phyloP scores from a whole-genome alignment of 2,888 invertebrate species.

The Ophraella communa region DNA sequence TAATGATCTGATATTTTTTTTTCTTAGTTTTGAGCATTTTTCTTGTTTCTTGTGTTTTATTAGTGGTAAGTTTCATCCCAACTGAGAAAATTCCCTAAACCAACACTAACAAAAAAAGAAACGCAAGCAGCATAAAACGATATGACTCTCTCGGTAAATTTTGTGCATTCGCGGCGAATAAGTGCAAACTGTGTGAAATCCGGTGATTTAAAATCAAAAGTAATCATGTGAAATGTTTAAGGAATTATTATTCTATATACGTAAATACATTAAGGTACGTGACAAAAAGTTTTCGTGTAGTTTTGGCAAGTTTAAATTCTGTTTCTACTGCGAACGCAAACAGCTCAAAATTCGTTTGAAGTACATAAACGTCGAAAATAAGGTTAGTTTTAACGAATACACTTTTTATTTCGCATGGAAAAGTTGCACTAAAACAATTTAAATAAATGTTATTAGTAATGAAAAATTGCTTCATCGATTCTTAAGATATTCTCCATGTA shows the following conservation, averaged over 20 bases:
- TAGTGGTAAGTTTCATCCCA: too few species aligned
- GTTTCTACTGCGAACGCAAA: not conserved
- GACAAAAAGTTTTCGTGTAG: not conserved
- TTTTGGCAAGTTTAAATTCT: not conserved
- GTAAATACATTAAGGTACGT: not conserved
- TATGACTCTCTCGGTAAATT: not conserved
- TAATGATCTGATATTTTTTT: too few species aligned
- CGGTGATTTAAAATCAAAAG: not conserved
- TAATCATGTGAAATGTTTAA: not conserved
- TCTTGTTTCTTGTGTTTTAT: too few species aligned
- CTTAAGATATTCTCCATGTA: too few species aligned
- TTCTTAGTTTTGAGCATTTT: too few species aligned
- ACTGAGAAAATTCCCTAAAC: too few species aligned
- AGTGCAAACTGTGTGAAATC: not conserved
- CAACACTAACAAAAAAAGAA: too few species aligned
- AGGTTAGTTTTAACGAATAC: not conserved
- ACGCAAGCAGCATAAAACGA: too few species aligned
- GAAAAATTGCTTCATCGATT: too few species aligned
- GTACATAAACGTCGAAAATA: not conserved
- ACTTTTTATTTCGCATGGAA: not conserved
- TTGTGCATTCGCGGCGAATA: not conserved
- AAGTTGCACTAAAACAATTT: not conserved
- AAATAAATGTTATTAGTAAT: too few species aligned
- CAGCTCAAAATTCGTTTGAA: not conserved
- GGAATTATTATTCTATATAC: not conserved